Conservation (phyloP, 2,113 vertebrate species). For the Phylloscopus trochilus region DNA sequence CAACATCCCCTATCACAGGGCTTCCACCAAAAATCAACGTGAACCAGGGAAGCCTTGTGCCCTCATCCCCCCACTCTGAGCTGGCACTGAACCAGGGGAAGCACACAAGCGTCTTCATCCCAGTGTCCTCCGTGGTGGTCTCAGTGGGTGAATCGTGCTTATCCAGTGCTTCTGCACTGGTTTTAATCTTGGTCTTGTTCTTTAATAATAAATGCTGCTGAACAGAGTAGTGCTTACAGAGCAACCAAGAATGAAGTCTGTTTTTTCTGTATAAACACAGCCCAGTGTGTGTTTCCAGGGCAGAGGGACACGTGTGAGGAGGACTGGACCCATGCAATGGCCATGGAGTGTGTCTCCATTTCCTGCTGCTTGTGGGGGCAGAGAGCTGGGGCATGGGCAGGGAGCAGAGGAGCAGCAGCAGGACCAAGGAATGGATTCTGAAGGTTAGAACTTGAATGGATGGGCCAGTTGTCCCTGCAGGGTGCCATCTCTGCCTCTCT, state of each 20-base stretch:
- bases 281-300: neutral
- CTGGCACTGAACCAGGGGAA: neutral
- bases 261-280: neutral
- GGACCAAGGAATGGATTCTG: neutral
- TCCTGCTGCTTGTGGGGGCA: neutral
- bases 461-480: neutral
- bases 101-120: neutral
- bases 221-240: neutral
- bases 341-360: neutral
- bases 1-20: neutral
- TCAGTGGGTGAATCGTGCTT: neutral
- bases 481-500: neutral
- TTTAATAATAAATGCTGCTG: slow-evolving; percentile 33
- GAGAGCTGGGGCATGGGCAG: neutral
- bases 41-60: rapidly evolving
- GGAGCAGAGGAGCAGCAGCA: neutral
- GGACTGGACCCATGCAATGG: rapidly evolving
- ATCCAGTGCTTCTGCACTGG: neutral
- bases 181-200: neutral
- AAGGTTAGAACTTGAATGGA: neutral
- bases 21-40: neutral
- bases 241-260: neutral
- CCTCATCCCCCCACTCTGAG: neutral
- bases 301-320: neutral
- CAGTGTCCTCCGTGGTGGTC: neutral